Conservation (phyloP, 30 jellyfish, hydroid and myxozoan genomes). For the Chrysaora quinquecirrha region DNA sequence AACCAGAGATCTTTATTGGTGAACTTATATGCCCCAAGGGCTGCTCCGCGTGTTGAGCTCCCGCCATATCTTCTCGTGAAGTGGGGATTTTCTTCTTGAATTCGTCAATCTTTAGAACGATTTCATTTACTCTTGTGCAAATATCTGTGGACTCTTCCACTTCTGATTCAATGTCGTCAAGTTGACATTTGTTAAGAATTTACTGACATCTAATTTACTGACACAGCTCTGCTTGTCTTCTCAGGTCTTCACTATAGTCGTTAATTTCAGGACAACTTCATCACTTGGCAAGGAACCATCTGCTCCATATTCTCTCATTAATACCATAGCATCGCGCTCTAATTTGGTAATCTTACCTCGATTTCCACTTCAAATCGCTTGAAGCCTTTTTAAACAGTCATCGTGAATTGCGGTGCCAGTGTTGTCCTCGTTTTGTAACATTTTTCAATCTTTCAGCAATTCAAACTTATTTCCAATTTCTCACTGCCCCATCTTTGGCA, state of each 20-base stretch:
- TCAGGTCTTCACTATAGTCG: slow-evolving; percentile 4
- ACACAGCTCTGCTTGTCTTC: slow-evolving; percentile 23
- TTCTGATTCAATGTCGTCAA: slow-evolving; percentile 20
- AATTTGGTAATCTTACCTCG: slow-evolving; percentile 16
- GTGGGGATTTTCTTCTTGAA: slow-evolving; percentile 2
- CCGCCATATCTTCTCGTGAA: not conserved
- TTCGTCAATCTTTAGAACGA: not conserved
- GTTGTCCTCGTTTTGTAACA: slow-evolving; percentile 12
- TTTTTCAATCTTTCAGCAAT: not conserved
- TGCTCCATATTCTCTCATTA: slow-evolving; percentile 9
- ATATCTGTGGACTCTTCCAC: slow-evolving; percentile 30
- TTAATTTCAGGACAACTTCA: slow-evolving; percentile 9
- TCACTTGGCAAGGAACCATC: slow-evolving; percentile 4
- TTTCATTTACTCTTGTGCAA: slow-evolving; percentile 16
- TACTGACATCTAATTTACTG: slow-evolving; percentile 20
- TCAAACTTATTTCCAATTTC: not conserved
- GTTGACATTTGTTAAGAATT: slow-evolving; percentile 27
- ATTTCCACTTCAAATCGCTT: too few relatives aligned
- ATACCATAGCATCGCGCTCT: slow-evolving; percentile 4
- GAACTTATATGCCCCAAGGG: slow-evolving; percentile 6
- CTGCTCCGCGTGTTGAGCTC: not conserved
- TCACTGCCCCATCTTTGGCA: slow-evolving; percentile 19
- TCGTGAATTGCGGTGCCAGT: slow-evolving; percentile 13
- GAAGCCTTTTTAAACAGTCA: slow-evolving; percentile 26
- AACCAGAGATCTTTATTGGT: not conserved